Evolutionary conservation across 2,113 vertebrate genomes (phyloP).

Genomic region (crab-eating macaque (Macaca fascicularis)): DNA sequence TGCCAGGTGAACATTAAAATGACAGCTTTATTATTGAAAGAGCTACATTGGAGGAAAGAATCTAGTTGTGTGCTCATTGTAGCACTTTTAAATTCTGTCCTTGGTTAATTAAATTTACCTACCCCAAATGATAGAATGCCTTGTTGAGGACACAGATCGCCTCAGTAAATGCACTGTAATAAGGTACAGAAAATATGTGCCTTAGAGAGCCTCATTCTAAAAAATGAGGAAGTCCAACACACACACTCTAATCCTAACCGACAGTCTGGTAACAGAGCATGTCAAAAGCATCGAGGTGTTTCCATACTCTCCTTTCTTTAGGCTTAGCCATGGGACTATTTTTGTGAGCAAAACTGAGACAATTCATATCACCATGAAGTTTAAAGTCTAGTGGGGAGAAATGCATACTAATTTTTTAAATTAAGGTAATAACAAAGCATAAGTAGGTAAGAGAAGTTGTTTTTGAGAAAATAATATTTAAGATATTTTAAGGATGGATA

Average conservation of each 20-base stretch:
- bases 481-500: background rate
- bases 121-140: background rate
- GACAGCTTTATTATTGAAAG: background rate
- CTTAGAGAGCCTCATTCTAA: background rate
- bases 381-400: background rate
- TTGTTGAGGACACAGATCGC: background rate
- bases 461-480: constrained; percentile 3
- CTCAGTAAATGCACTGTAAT: background rate
- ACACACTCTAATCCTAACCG: background rate
- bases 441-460: background rate
- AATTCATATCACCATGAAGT: background rate
- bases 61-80: background rate
- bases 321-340: background rate
- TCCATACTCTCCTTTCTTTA: accelerated
- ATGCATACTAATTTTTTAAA: background rate
- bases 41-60: background rate
- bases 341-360: background rate
- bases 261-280: background rate
- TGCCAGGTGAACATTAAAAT: background rate
- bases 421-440: background rate
- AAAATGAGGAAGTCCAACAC: accelerated
- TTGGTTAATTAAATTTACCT: background rate
- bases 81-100: background rate
- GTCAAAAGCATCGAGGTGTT: too few species aligned
- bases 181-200: background rate